Conservation (phyloP, 2,113 vertebrate genomes). For the Sialia sialis region DNA sequence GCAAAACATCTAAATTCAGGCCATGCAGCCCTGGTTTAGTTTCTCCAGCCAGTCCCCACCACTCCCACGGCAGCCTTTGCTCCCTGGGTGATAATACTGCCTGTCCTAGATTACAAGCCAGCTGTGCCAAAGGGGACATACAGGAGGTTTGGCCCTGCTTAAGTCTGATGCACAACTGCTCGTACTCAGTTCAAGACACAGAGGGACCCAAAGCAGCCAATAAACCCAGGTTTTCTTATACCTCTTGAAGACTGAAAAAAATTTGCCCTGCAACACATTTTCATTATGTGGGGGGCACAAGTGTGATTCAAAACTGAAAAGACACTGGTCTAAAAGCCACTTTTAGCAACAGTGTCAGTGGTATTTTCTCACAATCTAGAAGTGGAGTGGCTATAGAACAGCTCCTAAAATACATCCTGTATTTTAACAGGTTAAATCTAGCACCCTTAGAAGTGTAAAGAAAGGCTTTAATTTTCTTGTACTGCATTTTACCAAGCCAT, state of each 20-base stretch:
- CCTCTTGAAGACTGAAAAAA: neutral
- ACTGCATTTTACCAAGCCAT: neutral
- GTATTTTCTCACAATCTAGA: neutral
- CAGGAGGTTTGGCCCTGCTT: neutral
- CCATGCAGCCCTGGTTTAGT: neutral
- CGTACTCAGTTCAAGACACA: neutral
- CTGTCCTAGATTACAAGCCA: slow-evolving; percentile 8
- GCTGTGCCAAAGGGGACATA: neutral
- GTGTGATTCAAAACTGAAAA: neutral
- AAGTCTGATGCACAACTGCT: neutral
- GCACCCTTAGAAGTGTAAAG: neutral
- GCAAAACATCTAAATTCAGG: slow-evolving; percentile 47
- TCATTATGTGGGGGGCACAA: neutral
- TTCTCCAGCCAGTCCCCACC: neutral
- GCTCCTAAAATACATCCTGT: neutral
- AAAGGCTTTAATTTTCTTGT: neutral
- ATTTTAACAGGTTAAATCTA: neutral
- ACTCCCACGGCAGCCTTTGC: neutral
- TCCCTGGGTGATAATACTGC: neutral
- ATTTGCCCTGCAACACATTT: neutral
- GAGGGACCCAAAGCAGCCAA: neutral
- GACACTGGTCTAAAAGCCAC: neutral
- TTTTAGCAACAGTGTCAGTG: neutral
- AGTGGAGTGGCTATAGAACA: neutral
- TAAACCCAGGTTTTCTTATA: neutral